Evolutionary conservation across 2,888 invertebrate species (phyloP).

Genomic region (Leptinotarsa haldemani): DNA sequence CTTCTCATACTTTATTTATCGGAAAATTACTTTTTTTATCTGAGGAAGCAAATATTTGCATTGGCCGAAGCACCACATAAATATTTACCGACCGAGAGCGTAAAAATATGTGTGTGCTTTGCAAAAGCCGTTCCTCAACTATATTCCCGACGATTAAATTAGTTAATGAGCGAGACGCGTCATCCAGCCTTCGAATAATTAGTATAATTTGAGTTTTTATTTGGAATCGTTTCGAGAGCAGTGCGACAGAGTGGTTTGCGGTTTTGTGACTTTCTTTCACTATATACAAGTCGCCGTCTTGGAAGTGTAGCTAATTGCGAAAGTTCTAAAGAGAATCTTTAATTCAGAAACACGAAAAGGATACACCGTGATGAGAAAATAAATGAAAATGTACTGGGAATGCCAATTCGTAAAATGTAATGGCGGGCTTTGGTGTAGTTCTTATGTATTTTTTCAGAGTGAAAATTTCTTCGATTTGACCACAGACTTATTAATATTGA

Average conservation of each 20-base stretch:
- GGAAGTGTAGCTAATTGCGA: conserved; percentile 7
- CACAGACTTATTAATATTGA: too few species aligned
- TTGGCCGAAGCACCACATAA: conserved; percentile 25
- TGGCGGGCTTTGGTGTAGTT: too few species aligned
- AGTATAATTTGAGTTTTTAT: conserved; percentile 22
- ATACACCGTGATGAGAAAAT: neutral
- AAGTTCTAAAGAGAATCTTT: neutral
- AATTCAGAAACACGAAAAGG: neutral
- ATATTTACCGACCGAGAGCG: conserved; percentile 28
- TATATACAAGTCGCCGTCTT: neutral
- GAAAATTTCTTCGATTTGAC: too few species aligned
- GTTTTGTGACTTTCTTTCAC: conserved; percentile 8
- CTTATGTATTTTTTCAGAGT: too few species aligned
- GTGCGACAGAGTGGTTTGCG: neutral
- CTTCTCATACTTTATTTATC: conserved; percentile 4
- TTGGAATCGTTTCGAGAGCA: conserved; percentile 1
- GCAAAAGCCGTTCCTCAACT: conserved; percentile 17
- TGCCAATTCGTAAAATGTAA: neutral
- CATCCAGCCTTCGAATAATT: conserved; percentile 31
- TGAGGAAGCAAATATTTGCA: conserved; percentile 29
- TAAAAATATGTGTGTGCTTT: conserved; percentile 19
- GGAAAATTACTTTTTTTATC: conserved; percentile 22
- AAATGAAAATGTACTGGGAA: neutral
- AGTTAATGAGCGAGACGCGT: conserved; percentile 27
- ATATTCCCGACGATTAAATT: conserved; percentile 19